Percentiles rank a stretch among this genome's conserved stretches.
Conservation (phyloP, 2,888 invertebrate genomes). For the Cartodere bifasciata region DNA sequence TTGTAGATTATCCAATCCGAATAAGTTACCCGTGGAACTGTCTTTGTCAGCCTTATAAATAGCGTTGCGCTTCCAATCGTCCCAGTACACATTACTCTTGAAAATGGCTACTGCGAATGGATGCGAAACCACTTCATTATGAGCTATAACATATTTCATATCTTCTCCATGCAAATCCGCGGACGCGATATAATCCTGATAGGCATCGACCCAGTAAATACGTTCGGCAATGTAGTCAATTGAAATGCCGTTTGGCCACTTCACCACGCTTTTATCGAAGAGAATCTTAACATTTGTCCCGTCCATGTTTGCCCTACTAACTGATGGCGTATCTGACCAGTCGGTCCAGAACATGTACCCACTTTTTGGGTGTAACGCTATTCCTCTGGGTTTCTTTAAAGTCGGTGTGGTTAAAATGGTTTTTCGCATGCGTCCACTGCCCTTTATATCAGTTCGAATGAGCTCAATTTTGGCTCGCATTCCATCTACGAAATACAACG, state of each 20-base stretch:
- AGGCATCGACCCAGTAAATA: slow-evolving; percentile 82
- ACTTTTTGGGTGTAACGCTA: slow-evolving; percentile 70
- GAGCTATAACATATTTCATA: slow-evolving; percentile 47
- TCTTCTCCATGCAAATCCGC: slow-evolving; percentile 29
- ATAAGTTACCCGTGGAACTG: slow-evolving; percentile 33
- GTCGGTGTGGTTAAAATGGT: slow-evolving; percentile 56
- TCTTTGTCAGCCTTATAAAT: slow-evolving; percentile 73
- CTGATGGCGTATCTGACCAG: slow-evolving; percentile 70
- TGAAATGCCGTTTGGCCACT: slow-evolving; percentile 77
- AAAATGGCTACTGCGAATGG: slow-evolving; percentile 79
- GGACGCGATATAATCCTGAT: slow-evolving; percentile 57
- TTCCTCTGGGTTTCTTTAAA: slow-evolving; percentile 40
- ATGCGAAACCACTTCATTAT: slow-evolving; percentile 58
- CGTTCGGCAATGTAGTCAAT: slow-evolving; percentile 70
- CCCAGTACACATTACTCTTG: slow-evolving; percentile 80
- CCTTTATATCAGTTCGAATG: slow-evolving; percentile 51
- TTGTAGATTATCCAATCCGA: slow-evolving; percentile 29
- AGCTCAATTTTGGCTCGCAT: slow-evolving; percentile 68
- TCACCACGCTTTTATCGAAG: slow-evolving; percentile 52
- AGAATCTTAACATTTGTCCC: slow-evolving; percentile 54
- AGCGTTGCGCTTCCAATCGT: slow-evolving; percentile 73
- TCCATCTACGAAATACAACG: slow-evolving; percentile 80
- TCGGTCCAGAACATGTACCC: slow-evolving; percentile 83
- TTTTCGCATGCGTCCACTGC: slow-evolving; percentile 58
- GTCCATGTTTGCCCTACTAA: slow-evolving; percentile 69